These are phyloP conservation scores for Aphelenchoides besseyi DNA, from an alignment of 1,140 invertebrate genomes.

Conservation along the genomic window DNA sequence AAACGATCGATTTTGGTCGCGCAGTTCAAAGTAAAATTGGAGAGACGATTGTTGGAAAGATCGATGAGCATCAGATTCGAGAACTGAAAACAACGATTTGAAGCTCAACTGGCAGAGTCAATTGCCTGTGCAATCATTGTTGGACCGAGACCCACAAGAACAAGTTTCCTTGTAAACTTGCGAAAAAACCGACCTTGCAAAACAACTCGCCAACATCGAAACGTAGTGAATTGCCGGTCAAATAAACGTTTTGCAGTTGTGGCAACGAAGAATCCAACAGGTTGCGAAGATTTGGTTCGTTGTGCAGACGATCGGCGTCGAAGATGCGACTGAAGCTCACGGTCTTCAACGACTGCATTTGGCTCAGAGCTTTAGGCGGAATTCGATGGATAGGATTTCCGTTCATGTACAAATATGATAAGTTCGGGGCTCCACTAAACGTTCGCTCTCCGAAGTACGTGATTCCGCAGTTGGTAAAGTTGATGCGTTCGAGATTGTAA, in stretches of 20 bases:
- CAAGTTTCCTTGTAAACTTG: too few relatives aligned
- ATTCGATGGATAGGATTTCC: constrained; percentile 9
- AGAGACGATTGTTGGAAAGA: constrained; percentile 19
- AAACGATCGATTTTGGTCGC: not conserved
- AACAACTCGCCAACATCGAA: not conserved
- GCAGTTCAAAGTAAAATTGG: not conserved
- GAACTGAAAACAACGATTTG: constrained; percentile 1
- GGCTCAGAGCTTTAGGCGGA: not conserved
- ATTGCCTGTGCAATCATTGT: too few relatives aligned
- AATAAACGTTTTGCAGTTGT: constrained; percentile 19
- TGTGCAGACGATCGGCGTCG: constrained; percentile 12
- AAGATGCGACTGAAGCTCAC: constrained; percentile 8
- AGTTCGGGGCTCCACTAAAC: constrained; percentile 5
- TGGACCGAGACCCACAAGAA: too few relatives aligned
- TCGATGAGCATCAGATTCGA: not conserved
- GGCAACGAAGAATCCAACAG: not conserved
- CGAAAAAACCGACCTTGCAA: not conserved
- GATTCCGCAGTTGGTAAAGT: not conserved
- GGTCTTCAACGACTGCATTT: not conserved
- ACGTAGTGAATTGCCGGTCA: constrained; percentile 10
- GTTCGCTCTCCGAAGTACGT: constrained; percentile 3
- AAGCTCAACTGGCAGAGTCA: too few relatives aligned
- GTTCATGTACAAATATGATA: not conserved
- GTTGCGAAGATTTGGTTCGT: not conserved
- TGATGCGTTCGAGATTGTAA: not conserved